Conservation (phyloP, 1,140 invertebrate species). For the Habropoda laboriosa region DNA sequence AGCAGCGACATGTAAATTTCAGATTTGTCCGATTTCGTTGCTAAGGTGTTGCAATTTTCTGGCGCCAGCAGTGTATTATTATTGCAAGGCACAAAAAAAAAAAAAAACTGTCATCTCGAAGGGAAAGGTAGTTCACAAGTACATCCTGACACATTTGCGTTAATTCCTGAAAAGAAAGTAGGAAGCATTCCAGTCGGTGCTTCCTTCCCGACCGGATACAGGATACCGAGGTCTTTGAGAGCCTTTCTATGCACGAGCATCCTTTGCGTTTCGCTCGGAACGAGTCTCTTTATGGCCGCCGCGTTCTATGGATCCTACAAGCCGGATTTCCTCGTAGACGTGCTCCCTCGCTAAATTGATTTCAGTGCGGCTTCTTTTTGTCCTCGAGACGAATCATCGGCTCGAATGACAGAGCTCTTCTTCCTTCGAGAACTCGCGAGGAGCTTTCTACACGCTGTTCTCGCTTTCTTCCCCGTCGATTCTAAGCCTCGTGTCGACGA, state of each 20-base stretch:
- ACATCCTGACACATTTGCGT: conserved; percentile 34
- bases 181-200: conserved; percentile 25
- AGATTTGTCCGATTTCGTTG: too few relatives aligned
- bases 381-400: conserved; percentile 53
- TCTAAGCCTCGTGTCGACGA: neutral
- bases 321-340: conserved; percentile 77
- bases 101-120: too few relatives aligned
- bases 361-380: conserved; percentile 78
- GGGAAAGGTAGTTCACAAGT: neutral
- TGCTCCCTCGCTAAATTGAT: conserved; percentile 75
- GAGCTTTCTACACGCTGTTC: neutral
- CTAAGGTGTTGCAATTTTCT: too few relatives aligned
- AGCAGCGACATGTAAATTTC: too few relatives aligned
- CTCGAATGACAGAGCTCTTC: conserved; percentile 20
- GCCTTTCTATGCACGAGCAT: conserved; percentile 28
- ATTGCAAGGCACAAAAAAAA: too few relatives aligned
- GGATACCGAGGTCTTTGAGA: conserved; percentile 51
- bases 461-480: neutral
- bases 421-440: neutral
- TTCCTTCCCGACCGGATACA: conserved; percentile 41
- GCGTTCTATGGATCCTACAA: conserved; percentile 76
- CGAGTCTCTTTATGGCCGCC: conserved; percentile 72
- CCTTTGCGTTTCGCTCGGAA: conserved; percentile 47
- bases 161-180: conserved; percentile 43
- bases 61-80: too few relatives aligned